Conservation (phyloP, 2,113 vertebrate genomes). For the Euleptes europaea region DNA sequence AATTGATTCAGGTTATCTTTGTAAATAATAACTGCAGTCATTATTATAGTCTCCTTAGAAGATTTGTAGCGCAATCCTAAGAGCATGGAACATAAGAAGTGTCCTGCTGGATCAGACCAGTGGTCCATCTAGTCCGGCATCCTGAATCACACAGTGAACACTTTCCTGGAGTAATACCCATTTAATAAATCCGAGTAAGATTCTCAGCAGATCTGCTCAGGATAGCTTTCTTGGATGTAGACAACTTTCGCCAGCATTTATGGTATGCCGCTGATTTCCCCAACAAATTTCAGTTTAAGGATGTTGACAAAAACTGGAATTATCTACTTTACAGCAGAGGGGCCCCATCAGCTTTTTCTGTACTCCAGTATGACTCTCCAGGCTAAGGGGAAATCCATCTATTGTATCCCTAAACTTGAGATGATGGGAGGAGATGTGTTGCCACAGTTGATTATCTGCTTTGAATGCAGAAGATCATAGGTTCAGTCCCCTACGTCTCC, state of each 20-base stretch:
- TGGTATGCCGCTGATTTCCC: conserved; percentile 12
- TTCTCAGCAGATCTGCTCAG: too few relatives aligned
- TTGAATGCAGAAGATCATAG: too few relatives aligned
- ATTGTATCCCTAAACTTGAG: background rate
- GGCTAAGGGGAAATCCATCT: background rate
- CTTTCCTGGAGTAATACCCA: too few relatives aligned
- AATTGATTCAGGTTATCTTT: conserved; percentile 17
- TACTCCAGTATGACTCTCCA: background rate
- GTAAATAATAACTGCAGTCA: conserved; percentile 1
- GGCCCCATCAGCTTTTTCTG: background rate
- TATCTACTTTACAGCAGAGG: background rate
- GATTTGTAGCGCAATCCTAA: too few relatives aligned
- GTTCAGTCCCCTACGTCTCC: too few relatives aligned
- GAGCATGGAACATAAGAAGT: too few relatives aligned
- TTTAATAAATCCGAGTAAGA: too few relatives aligned
- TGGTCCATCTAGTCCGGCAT: too few relatives aligned
- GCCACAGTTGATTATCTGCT: too few relatives aligned
- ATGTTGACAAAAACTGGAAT: background rate
- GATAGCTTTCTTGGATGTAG: background rate
- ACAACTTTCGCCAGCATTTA: background rate
- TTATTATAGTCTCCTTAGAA: background rate
- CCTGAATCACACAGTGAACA: too few relatives aligned
- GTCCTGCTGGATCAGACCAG: too few relatives aligned
- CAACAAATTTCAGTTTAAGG: conserved; percentile 23
- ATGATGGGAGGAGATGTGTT: background rate